phyloP scores from a whole-genome alignment of 1,140 invertebrate genomes.

The Platyura marginata region DNA sequence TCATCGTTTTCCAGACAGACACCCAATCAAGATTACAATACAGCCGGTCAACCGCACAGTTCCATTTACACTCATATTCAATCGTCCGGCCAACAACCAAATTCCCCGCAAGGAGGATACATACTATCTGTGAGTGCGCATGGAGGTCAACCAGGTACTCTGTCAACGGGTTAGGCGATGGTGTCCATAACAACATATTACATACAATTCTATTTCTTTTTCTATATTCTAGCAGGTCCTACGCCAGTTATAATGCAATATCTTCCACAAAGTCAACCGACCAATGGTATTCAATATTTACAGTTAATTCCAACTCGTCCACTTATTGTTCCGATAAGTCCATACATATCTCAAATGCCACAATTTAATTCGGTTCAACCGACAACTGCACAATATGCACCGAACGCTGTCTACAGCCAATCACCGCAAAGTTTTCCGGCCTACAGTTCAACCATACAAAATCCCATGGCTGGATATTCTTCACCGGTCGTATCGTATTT shows the following conservation, averaged over 20 bases:
- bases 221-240: slow-evolving; percentile 19
- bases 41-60: neutral
- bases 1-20: neutral
- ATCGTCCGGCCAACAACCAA: neutral
- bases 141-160: neutral
- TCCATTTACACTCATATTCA: neutral
- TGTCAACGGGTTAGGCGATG: neutral
- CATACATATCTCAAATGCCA: slow-evolving; percentile 6
- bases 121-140: neutral
- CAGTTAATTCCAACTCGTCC: slow-evolving; percentile 21
- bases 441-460: neutral
- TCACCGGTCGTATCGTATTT: neutral
- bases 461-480: neutral
- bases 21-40: neutral
- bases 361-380: neutral
- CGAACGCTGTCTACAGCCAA: neutral
- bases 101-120: neutral
- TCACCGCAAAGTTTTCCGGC: neutral
- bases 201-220: no score
- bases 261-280: slow-evolving; percentile 14
- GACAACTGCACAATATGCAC: neutral
- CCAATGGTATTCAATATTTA: slow-evolving; percentile 17
- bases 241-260: slow-evolving; percentile 36
- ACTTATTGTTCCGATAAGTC: slow-evolving; percentile 21
- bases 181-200: no score